Conservation (phyloP, 2,888 invertebrate species). For the Conistra vaccinii region DNA sequence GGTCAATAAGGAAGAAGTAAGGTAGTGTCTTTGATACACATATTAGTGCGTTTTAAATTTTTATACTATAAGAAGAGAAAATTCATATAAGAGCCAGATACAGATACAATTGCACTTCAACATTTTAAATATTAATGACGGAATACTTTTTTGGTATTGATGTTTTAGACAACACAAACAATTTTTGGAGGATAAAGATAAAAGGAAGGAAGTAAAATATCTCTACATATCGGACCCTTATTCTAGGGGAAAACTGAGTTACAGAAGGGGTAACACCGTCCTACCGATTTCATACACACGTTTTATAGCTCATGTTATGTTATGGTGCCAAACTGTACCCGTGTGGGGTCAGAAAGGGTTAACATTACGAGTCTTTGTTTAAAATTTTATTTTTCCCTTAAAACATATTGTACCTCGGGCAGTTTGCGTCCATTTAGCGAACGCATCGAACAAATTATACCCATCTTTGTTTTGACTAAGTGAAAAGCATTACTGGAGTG, state of each 20-base stretch:
- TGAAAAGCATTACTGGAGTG: constrained; percentile 59
- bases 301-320: constrained; percentile 73
- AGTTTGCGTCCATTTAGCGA: constrained; percentile 76
- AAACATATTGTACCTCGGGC: constrained; percentile 72
- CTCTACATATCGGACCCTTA: background rate
- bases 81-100: too few relatives aligned
- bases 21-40: too few relatives aligned
- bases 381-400: constrained; percentile 82
- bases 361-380: constrained; percentile 84
- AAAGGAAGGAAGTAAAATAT: background rate
- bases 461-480: constrained; percentile 78
- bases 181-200: background rate
- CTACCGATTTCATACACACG: constrained; percentile 67
- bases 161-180: background rate
- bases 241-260: constrained; percentile 11
- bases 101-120: background rate
- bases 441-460: constrained; percentile 72
- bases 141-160: background rate
- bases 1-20: background rate
- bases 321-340: constrained; percentile 76
- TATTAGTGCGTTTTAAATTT: background rate
- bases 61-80: background rate
- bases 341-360: constrained; percentile 81
- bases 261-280: constrained; percentile 48
- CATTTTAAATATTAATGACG: background rate